These are phyloP conservation scores for Resseliella maxima DNA, from an alignment of 2,888 invertebrate species.

Conservation along the genomic window DNA sequence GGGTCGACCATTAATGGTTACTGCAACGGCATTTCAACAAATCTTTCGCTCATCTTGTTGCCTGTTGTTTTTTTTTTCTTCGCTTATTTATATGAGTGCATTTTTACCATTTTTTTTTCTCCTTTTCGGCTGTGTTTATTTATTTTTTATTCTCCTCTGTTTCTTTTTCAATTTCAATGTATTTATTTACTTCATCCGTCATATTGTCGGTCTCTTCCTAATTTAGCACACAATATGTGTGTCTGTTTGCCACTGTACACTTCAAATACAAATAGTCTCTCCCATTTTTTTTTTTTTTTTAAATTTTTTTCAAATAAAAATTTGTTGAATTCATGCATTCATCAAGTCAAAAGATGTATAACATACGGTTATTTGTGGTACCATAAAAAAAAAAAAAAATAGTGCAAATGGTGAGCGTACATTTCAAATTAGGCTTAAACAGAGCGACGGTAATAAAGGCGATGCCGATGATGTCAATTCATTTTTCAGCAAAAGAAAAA, in stretches of 20 bases:
- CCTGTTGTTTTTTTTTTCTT: not conserved
- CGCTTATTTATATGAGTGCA: not conserved
- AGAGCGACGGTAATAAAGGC: not conserved
- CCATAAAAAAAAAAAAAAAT: no score
- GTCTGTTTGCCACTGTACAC: not conserved
- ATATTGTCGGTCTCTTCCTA: constrained; percentile 30
- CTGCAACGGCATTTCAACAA: not conserved
- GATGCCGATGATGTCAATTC: not conserved
- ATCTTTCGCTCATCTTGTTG: constrained; percentile 12
- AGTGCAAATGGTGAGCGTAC: constrained; percentile 10
- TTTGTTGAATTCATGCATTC: constrained; percentile 16
- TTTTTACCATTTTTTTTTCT: not conserved
- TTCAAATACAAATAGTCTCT: not conserved
- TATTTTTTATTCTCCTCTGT: not conserved
- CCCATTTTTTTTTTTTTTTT: not conserved
- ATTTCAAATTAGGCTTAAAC: not conserved
- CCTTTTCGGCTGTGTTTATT: not conserved
- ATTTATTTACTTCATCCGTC: not conserved
- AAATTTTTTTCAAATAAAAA: constrained; percentile 26
- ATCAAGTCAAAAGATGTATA: constrained; percentile 16
- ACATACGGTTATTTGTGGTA: not conserved
- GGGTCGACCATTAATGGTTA: not conserved
- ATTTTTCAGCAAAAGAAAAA: not conserved
- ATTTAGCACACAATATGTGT: not conserved
- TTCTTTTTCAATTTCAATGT: not conserved